Evolutionary conservation across 2,113 vertebrate genomes (phyloP).

Genomic region (Hystrix brachyura): DNA sequence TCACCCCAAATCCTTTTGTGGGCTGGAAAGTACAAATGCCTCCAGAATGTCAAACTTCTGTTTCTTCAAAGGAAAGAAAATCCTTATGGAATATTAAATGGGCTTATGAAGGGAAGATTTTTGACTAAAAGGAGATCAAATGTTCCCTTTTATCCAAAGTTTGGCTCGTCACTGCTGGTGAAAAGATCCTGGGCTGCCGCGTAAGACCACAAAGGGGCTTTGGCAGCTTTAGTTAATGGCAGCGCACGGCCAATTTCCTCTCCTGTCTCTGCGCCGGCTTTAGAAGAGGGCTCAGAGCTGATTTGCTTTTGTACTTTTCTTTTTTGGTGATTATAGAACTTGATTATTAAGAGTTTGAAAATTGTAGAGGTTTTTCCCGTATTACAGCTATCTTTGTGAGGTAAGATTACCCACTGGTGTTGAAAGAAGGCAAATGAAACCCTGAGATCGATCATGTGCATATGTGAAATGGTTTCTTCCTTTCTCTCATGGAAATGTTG

Average conservation of each 20-base stretch:
- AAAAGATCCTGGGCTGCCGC: slow-evolving; percentile 79
- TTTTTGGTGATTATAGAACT: slow-evolving; percentile 65
- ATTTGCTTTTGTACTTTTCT: slow-evolving; percentile 67
- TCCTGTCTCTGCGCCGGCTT: slow-evolving; percentile 74
- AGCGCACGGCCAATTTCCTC: slow-evolving; percentile 62
- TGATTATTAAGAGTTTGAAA: slow-evolving; percentile 68
- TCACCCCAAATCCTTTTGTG: slow-evolving; percentile 76
- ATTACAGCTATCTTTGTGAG: slow-evolving; percentile 48
- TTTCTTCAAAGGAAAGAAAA: slow-evolving; percentile 81
- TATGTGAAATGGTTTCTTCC: background rate
- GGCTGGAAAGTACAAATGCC: slow-evolving; percentile 83
- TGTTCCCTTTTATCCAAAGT: slow-evolving; percentile 83
- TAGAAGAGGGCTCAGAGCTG: slow-evolving; percentile 15
- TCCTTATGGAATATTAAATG: slow-evolving; percentile 80
- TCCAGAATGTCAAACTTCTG: slow-evolving; percentile 75
- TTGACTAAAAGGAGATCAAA: slow-evolving; percentile 84
- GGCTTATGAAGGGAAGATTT: slow-evolving; percentile 70
- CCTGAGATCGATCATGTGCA: background rate
- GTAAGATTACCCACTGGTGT: slow-evolving; percentile 52
- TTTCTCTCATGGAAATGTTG: background rate
- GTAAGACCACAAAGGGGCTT: slow-evolving; percentile 66
- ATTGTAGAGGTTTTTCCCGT: slow-evolving; percentile 66
- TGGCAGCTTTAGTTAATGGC: slow-evolving; percentile 70
- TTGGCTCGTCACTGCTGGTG: slow-evolving; percentile 77
- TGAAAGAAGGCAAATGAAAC: slow-evolving; percentile 49